A percentile compares a stretch with the other conserved stretches of the same genome.
These are phyloP conservation scores for Drosophila oshimai DNA, from an alignment of 1,140 invertebrate species.

Conservation along the genomic window DNA sequence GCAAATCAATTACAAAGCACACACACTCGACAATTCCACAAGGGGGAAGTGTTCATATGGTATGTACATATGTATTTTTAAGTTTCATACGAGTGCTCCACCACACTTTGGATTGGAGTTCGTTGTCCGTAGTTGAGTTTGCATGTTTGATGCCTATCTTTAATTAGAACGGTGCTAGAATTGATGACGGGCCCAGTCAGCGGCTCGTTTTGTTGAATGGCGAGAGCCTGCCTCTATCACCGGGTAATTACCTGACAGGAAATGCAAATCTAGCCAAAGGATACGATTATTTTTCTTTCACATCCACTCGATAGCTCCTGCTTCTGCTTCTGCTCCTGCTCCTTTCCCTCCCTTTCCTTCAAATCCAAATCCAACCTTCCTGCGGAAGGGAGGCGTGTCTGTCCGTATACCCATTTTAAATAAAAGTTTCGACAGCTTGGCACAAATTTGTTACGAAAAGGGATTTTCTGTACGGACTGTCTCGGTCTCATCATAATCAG, in stretches of 20 bases:
- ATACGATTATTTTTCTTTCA: conserved; percentile 58
- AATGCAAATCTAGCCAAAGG: conserved; percentile 70
- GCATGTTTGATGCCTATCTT: conserved; percentile 75
- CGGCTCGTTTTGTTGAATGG: conserved; percentile 68
- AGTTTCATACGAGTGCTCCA: background rate
- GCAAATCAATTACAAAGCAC: conserved; percentile 73
- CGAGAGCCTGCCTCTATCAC: conserved; percentile 60
- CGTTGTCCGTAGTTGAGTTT: conserved; percentile 69
- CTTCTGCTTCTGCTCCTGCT: background rate
- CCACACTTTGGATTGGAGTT: conserved; percentile 39
- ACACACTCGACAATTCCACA: conserved; percentile 42
- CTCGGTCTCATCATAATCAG: conserved; percentile 71
- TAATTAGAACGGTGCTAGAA: conserved; percentile 73
- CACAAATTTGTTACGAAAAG: conserved; percentile 63
- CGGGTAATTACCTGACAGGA: conserved; percentile 77
- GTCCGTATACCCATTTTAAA: conserved; percentile 41
- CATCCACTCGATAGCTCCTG: conserved; percentile 10
- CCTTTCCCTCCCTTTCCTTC: background rate
- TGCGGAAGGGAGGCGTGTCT: conserved; percentile 20
- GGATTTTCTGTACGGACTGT: conserved; percentile 13
- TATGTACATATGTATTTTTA: background rate
- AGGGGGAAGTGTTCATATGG: background rate
- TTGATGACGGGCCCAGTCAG: conserved; percentile 74
- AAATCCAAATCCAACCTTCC: background rate
- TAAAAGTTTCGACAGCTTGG: conserved; percentile 66